A percentile compares a stretch with the other conserved stretches of the same genome.
These are phyloP conservation scores for Megastigmus dorsalis DNA, from an alignment of 2,888 invertebrate genomes.

Conservation along the genomic window DNA sequence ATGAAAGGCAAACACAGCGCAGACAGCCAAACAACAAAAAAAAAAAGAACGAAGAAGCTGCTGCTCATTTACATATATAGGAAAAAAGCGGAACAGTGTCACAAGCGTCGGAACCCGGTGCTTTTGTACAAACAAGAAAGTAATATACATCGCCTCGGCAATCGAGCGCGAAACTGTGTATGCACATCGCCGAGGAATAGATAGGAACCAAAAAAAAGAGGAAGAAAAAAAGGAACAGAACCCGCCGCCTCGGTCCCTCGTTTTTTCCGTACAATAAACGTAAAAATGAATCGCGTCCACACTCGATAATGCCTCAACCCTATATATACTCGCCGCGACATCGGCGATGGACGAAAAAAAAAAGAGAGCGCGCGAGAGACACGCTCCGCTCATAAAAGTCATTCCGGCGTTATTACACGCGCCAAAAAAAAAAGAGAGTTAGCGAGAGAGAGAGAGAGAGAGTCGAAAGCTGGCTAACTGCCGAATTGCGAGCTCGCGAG, in stretches of 20 bases:
- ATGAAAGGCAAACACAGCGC: too few relatives aligned
- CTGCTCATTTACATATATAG: too few relatives aligned
- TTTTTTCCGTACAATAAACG: not conserved
- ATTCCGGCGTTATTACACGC: constrained; percentile 20
- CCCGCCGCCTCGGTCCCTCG: not conserved
- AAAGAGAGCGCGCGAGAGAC: not conserved
- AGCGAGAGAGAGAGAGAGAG: too few relatives aligned
- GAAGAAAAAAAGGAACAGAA: not conserved
- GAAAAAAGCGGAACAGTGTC: too few relatives aligned
- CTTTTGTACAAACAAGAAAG: too few relatives aligned
- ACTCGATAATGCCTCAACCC: not conserved
- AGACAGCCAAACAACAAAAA: not conserved
- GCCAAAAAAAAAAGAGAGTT: not conserved
- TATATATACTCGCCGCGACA: too few relatives aligned
- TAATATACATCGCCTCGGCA: too few relatives aligned
- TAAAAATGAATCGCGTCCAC: not conserved
- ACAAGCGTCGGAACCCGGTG: too few relatives aligned
- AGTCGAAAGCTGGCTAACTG: constrained; percentile 42
- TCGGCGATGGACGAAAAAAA: too few relatives aligned
- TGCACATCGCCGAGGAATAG: too few relatives aligned
- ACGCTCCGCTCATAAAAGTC: constrained; percentile 26
- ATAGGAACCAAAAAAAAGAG: not conserved
- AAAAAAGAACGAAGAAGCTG: not conserved
- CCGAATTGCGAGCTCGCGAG: constrained; percentile 11
- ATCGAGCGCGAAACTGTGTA: too few relatives aligned